Conservation (phyloP, 2,797 vertebrate species). For the Setipinna tenuifilis region DNA sequence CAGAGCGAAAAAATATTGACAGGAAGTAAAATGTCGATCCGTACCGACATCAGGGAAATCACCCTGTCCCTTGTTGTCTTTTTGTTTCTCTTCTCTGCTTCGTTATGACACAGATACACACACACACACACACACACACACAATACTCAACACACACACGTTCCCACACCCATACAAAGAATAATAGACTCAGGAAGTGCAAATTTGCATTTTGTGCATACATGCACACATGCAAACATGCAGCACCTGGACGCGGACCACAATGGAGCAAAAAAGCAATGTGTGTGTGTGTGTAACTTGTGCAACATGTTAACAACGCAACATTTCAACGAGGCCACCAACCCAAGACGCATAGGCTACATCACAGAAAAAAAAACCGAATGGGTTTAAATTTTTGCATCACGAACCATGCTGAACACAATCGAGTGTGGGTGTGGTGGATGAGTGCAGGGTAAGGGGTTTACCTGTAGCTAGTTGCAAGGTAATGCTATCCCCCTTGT, state of each 20-base stretch:
- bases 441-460: neutral
- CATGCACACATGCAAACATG: conserved; percentile 30
- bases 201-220: conserved; percentile 52
- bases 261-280: conserved; percentile 29
- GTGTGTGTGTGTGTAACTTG: neutral
- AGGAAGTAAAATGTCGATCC: conserved; percentile 53
- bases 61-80: conserved; percentile 34
- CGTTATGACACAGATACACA: conserved; percentile 33
- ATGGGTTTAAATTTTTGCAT: neutral
- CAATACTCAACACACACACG: conserved; percentile 34
- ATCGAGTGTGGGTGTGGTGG: neutral
- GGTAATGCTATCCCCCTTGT: too few species aligned
- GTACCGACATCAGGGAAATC: conserved; percentile 56
- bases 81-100: conserved; percentile 31
- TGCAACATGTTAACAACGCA: neutral
- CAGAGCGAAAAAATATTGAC: conserved; percentile 34
- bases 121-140: conserved; percentile 35
- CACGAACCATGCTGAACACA: neutral
- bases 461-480: neutral
- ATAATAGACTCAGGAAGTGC: conserved; percentile 44
- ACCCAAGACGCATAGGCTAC: neutral
- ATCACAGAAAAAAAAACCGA: neutral
- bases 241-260: conserved; percentile 21
- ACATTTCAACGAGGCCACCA: neutral
- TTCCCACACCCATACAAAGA: conserved; percentile 33